Percentiles rank a stretch among this genome's conserved stretches.
Conservation (phyloP, 2,888 invertebrate species). For the Autographa pulchrina region DNA sequence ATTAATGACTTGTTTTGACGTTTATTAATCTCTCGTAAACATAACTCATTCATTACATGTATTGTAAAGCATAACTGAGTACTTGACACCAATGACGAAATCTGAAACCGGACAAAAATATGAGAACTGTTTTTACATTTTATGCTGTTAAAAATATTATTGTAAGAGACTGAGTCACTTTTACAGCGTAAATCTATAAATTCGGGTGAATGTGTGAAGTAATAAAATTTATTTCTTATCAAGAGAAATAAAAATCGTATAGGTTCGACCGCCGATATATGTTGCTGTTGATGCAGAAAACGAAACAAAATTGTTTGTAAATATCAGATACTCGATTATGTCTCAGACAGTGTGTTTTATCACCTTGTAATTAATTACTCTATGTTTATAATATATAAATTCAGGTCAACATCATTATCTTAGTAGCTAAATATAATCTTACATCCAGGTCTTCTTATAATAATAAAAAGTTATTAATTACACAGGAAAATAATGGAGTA, state of each 20-base stretch:
- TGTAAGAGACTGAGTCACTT: neutral
- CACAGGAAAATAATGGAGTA: neutral
- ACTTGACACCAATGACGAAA: conserved; percentile 4
- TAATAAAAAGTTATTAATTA: neutral
- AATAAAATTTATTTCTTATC: neutral
- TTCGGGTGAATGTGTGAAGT: neutral
- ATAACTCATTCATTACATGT: neutral
- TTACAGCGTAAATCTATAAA: neutral
- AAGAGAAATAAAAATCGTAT: neutral
- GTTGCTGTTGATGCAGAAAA: neutral
- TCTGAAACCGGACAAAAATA: neutral
- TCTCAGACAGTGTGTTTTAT: neutral
- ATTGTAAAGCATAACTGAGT: neutral
- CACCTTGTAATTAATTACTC: conserved; percentile 1
- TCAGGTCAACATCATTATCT: neutral
- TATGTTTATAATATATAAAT: neutral
- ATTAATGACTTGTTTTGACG: neutral
- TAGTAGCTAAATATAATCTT: neutral
- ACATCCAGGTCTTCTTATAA: neutral
- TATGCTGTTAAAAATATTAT: neutral
- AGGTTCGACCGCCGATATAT: neutral
- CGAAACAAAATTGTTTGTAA: neutral
- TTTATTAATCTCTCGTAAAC: neutral
- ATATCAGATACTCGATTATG: neutral
- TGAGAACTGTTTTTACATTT: neutral